Percentiles rank a stretch among this genome's conserved stretches.
These are phyloP conservation scores for Crotalus tigris DNA, from an alignment of 2,113 vertebrate species.

Conservation along the genomic window DNA sequence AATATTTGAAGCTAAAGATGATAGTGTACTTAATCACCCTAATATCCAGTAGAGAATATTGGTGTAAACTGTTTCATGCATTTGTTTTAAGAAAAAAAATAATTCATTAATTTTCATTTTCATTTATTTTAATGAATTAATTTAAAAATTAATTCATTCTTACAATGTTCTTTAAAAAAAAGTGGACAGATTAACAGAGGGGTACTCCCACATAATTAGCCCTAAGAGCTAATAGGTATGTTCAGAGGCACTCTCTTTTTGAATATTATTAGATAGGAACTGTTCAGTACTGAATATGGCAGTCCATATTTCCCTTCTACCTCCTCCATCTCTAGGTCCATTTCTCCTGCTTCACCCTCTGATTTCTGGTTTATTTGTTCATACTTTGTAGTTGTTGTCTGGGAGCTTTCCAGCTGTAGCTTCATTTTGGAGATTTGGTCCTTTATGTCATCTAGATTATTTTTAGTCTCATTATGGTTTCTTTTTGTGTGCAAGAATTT, in stretches of 20 bases:
- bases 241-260: not conserved
- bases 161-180: not conserved
- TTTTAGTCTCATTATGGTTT: too few species aligned
- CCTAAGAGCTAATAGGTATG: not conserved
- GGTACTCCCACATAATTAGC: not conserved
- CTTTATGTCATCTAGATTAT: too few species aligned
- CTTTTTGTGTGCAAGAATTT: too few species aligned
- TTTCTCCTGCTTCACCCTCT: too few species aligned
- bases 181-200: not conserved
- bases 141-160: not conserved
- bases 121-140: too few species aligned
- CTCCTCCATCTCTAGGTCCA: too few species aligned
- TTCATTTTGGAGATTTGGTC: too few species aligned
- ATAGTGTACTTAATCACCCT: not conserved
- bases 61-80: not conserved
- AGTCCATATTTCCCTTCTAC: too few species aligned
- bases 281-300: not conserved
- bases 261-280: not conserved
- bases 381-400: too few species aligned
- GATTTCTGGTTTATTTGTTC: too few species aligned
- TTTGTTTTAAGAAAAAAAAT: not conserved
- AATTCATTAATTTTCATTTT: too few species aligned
- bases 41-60: not conserved
- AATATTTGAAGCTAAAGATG: not conserved
- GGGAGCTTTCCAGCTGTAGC: too few species aligned